Percentiles rank a stretch among this genome's conserved stretches.
phyloP scores from a whole-genome alignment of 2,797 vertebrate species.

The Bucorvus abyssinicus region DNA sequence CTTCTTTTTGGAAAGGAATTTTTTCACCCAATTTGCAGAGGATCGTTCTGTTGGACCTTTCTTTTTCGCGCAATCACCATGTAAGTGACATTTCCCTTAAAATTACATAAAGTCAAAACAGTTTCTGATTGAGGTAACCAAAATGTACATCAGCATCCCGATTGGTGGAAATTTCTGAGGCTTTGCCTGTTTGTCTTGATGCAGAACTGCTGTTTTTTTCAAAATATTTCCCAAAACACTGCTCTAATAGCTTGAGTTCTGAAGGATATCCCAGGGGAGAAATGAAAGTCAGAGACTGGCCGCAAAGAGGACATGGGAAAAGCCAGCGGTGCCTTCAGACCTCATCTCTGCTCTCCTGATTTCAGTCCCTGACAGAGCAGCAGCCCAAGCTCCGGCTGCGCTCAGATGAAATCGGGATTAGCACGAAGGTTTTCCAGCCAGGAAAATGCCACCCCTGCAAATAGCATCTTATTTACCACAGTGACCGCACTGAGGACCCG shows the following conservation, averaged over 20 bases:
- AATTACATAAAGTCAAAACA: background rate
- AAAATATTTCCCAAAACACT: background rate
- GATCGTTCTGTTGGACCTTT: background rate
- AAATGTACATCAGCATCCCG: background rate
- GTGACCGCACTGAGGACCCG: background rate
- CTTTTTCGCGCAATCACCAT: background rate
- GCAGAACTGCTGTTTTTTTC: background rate
- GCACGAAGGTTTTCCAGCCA: fast-evolving
- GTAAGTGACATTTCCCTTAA: background rate
- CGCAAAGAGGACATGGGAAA: slow-evolving; percentile 26
- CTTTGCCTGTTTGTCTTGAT: background rate
- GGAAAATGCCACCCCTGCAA: background rate
- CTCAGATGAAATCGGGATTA: background rate
- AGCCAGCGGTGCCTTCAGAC: background rate
- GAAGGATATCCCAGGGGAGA: slow-evolving; percentile 1
- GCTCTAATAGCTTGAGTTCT: background rate
- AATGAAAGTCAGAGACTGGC: background rate
- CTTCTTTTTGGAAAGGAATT: background rate
- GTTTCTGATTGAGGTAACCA: background rate
- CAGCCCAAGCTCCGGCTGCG: background rate
- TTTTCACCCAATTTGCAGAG: background rate
- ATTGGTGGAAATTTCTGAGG: background rate
- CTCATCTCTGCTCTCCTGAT: background rate
- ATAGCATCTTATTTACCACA: background rate
- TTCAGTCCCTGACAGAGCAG: background rate